Evolutionary conservation across 2,113 vertebrate species (phyloP), one percentile per base, ranked within the genome.

Genomic region (Elephas maximus): DNA sequence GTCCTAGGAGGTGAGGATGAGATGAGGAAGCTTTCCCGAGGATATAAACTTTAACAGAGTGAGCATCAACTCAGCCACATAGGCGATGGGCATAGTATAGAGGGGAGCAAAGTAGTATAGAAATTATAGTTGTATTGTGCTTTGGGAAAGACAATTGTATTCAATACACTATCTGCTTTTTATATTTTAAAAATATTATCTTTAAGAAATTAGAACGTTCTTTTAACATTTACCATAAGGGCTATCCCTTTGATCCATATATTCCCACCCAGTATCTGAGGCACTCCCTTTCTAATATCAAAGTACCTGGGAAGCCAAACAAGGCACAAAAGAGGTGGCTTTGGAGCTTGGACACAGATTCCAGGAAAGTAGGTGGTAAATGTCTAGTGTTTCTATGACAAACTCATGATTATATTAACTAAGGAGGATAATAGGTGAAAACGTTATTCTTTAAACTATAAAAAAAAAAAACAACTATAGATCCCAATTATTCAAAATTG

Each of bases 101-200:
- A 24, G 30, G 26, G 6, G 60, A 93, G 30, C 17, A 67, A 91
- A 82, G 26, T 30, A 7, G 71, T 41, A 45, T 1, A 89, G 9
- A 86, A 91, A 89, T 18, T 76, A 63, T 5, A 77, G 83, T 48
- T n/a, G n/a, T 33, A 57, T 9, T 82, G 41, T 88, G 71, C 60
- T 91, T 37, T 67, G 60, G 62, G 63, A 90, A 93, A 90, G 37
- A 77, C 41, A 92, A 63, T 2, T 69, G 30, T 17, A 80, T 8
- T 92, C 28, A 57, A 60, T 48, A 94, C 0, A 41, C 24, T 48
- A n/a, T 11, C 37, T 57, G 2, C 6, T 88, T 91, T 95, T 78
- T 69, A 48, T 89, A 79, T 94, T 53, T 96, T 48, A 18, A 85
- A 87, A 90, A 73, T 53, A 69, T 48, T 74, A 79, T 67, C 67